Evolutionary conservation across 2,797 vertebrate species (phyloP), one percentile per base, ranked within the genome.

Genomic region (Novumbra hubbsi): DNA sequence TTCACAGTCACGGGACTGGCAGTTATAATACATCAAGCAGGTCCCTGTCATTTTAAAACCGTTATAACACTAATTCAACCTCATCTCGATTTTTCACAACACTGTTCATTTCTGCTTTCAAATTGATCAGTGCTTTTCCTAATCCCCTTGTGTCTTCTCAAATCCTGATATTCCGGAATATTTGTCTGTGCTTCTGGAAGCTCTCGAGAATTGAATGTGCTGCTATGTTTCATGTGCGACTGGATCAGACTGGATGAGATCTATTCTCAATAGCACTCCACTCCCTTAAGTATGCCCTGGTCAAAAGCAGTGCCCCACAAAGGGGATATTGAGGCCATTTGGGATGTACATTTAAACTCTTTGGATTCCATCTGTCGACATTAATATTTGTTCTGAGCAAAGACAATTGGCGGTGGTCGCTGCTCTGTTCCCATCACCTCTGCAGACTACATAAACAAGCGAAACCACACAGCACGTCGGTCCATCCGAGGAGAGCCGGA

Each of bases 401-500:
- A 92, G 88, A 92, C 91, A 91, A 92, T 85, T 91, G 89, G 88
- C 88, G 80, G 85, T 81, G 69, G 76, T 78, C 71, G 27, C 66
- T 73, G 71, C 83, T 89, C 87, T 85, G 87, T 92, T 92, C 89
- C 88, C 83, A 84, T 87, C 86, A 88, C 85, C 84, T 84, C 88
- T 79, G 86, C 87, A 91, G 89, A 92, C 88, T 89, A 92, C 93
- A 94, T 92, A 93, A 93, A 91, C 87, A 82, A 45, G 80, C 84
- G 83, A 86, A 87, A 77, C 90, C 92, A 92, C 92, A 91, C 91
- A 93, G 86, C 69, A 80, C 85, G 88, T 76, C 71, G 76, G 78
- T 86, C 76, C 77, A 81, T 73, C 64, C 63, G 73, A 78, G 72
- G 77, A 76, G 72, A 57, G 75, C 48, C 24, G 38, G n/a, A 45